Percentiles rank a stretch among this genome's conserved stretches.
Evolutionary conservation across 2,113 vertebrate genomes (phyloP).

Genomic region (Sturnira hondurensis): DNA sequence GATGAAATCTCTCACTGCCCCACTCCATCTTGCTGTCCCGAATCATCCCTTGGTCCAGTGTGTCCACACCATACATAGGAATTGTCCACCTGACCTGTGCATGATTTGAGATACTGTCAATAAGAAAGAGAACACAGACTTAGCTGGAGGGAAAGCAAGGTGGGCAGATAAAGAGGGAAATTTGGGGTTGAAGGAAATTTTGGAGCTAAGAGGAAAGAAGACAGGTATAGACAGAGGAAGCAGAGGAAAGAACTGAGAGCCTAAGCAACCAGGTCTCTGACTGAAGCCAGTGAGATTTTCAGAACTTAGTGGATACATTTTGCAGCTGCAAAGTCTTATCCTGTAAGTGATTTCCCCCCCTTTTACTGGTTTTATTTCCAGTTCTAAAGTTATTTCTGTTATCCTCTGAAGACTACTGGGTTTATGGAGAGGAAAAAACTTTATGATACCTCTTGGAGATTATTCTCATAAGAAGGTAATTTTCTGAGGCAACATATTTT

Average conservation of each 20-base stretch:
- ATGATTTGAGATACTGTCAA: background rate
- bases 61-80: background rate
- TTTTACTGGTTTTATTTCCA: conserved; percentile 29
- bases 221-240: background rate
- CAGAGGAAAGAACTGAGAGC: background rate
- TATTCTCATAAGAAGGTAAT: background rate
- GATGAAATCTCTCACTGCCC: background rate
- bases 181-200: background rate
- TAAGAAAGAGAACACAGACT: background rate
- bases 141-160: background rate
- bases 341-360: background rate
- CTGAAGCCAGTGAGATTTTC: background rate
- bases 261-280: background rate
- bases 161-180: background rate
- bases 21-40: background rate
- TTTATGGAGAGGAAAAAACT: background rate
- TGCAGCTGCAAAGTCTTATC: background rate
- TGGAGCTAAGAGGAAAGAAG: background rate
- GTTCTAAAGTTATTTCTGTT: conserved; percentile 14
- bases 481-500: background rate
- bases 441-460: background rate
- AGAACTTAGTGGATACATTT: background rate
- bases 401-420: background rate
- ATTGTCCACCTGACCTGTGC: background rate
- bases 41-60: background rate